Conservation (phyloP, 1,140 invertebrate species). For the Neodiprion fabricii region DNA sequence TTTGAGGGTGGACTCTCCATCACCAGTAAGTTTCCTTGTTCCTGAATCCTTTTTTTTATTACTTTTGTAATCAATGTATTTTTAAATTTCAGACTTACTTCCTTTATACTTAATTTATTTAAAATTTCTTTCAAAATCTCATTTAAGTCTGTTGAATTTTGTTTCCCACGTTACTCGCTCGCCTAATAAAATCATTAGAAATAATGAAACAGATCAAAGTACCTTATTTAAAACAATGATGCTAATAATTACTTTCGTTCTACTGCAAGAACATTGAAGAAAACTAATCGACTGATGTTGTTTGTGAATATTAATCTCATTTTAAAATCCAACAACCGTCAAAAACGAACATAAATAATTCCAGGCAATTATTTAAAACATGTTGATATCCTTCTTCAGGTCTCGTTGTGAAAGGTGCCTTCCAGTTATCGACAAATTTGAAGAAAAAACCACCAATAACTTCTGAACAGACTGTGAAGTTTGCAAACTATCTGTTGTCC, state of each 20-base stretch:
- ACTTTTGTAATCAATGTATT: neutral
- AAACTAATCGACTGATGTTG: conserved; percentile 19
- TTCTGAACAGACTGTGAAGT: conserved; percentile 85
- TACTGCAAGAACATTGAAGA: conserved; percentile 38
- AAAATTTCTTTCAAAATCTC: neutral
- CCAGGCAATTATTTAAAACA: too few species aligned
- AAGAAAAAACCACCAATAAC: conserved; percentile 77
- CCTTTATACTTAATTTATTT: too few species aligned
- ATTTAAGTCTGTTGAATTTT: neutral
- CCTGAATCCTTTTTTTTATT: conserved; percentile 8
- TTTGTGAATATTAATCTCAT: neutral
- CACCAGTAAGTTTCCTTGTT: conserved; percentile 55
- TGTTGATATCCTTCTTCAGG: conserved; percentile 52
- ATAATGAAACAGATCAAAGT: neutral
- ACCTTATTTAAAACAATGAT: conserved; percentile 28
- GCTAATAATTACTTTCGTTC: conserved; percentile 41
- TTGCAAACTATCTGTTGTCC: conserved; percentile 91
- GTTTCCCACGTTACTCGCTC: too few species aligned
- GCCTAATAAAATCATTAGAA: too few species aligned
- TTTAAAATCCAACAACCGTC: neutral
- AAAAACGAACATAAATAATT: neutral
- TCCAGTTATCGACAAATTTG: conserved; percentile 72
- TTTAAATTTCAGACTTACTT: too few species aligned
- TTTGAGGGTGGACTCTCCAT: conserved; percentile 88
- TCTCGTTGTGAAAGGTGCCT: conserved; percentile 75